Evolutionary conservation across 2,797 vertebrate genomes (phyloP).

Genomic region (Microctenopoma stevenorrisi): DNA sequence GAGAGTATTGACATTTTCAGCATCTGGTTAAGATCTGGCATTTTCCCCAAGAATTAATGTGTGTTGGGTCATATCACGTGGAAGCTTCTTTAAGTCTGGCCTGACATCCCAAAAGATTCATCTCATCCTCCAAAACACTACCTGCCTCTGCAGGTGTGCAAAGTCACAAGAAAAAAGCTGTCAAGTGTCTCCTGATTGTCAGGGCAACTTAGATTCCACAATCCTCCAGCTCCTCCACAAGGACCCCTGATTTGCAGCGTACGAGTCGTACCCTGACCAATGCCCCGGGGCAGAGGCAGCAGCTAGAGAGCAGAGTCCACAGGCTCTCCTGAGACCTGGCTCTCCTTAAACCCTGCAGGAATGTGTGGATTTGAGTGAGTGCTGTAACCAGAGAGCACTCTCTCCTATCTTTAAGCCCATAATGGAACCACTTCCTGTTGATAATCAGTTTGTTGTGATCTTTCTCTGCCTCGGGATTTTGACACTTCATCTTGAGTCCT

Average conservation of each 20-base stretch:
- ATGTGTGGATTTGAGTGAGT: conserved; percentile 79
- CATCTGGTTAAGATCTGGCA: conserved; percentile 18
- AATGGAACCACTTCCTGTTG: conserved; percentile 85
- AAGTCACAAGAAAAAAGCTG: conserved; percentile 58
- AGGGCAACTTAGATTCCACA: conserved; percentile 46
- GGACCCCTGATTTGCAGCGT: conserved; percentile 36
- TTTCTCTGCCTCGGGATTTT: conserved; percentile 68
- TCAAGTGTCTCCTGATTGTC: conserved; percentile 57
- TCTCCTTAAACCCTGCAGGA: conserved; percentile 78
- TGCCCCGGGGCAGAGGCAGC: conserved; percentile 54
- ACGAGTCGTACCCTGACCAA: conserved; percentile 44
- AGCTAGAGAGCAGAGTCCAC: conserved; percentile 43
- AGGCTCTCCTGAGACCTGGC: conserved; percentile 50
- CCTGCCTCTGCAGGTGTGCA: conserved; percentile 60
- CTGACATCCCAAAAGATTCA: conserved; percentile 8
- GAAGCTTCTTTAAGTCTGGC: conserved; percentile 16
- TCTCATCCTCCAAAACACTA: conserved; percentile 27
- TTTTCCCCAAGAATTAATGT: conserved; percentile 16
- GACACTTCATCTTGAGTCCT: conserved; percentile 71
- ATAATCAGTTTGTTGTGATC: conserved; percentile 83
- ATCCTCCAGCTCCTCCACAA: conserved; percentile 31
- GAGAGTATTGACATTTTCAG: conserved; percentile 4
- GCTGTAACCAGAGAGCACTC: conserved; percentile 80
- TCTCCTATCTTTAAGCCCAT: conserved; percentile 80
- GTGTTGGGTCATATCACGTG: conserved; percentile 22